phyloP scores from a whole-genome alignment of 2,797 vertebrate species.

The Pelobates cultripes region DNA sequence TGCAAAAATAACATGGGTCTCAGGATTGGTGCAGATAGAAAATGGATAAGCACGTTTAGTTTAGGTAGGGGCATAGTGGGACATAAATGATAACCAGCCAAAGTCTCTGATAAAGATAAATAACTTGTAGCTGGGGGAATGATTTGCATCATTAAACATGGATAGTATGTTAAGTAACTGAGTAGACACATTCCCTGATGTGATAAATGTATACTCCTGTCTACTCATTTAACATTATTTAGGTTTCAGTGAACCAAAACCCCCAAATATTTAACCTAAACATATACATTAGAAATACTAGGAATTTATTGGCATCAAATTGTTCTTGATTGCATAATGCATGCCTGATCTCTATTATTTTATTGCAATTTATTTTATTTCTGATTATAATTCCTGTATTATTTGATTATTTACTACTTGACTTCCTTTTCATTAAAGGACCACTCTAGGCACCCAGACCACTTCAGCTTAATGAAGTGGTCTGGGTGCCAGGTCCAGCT shows the following conservation, averaged over 20 bases:
- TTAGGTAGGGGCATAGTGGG: conserved; percentile 72
- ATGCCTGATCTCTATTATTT: conserved; percentile 61
- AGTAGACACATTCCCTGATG: conserved; percentile 82
- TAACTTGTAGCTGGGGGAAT: conserved; percentile 88
- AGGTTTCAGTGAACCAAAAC: conserved; percentile 76
- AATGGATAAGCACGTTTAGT: conserved; percentile 77
- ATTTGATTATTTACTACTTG: conserved; percentile 70
- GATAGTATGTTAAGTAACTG: conserved; percentile 86
- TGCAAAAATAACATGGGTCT: conserved; percentile 69
- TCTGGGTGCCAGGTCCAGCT: too few species aligned
- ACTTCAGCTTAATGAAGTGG: too few species aligned
- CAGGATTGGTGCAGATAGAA: conserved; percentile 70
- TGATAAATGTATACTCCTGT: conserved; percentile 80
- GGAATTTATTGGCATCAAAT: conserved; percentile 27
- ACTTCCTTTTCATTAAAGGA: conserved; percentile 71
- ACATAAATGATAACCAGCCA: conserved; percentile 78
- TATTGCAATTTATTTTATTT: conserved; percentile 58
- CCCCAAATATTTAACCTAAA: conserved; percentile 71
- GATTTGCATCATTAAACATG: conserved; percentile 93
- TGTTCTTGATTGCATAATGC: conserved; percentile 55
- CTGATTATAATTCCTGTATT: conserved; percentile 59
- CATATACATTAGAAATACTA: conserved; percentile 74
- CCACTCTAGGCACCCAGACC: too few species aligned
- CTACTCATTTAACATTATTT: conserved; percentile 73
- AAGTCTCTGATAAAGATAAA: conserved; percentile 88